Evolutionary conservation across 2,797 vertebrate genomes (phyloP).

Genomic region (Phataginus tetradactyla): DNA sequence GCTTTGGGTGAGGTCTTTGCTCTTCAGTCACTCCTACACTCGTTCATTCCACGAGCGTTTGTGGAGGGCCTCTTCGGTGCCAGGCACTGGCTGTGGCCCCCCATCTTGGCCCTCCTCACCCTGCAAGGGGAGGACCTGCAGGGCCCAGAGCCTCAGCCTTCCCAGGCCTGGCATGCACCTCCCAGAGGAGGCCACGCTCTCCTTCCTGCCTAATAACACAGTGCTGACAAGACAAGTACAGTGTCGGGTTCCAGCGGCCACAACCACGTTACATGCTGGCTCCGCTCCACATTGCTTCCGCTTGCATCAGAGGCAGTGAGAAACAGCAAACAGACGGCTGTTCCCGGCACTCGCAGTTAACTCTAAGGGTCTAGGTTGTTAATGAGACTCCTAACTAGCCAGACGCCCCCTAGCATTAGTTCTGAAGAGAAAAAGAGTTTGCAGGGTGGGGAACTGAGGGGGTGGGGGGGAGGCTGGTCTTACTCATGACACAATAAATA

Average conservation of each 20-base stretch:
- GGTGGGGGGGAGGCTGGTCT: background rate
- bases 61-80: rapidly evolving
- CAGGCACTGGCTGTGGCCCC: rapidly evolving
- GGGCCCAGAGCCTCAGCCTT: background rate
- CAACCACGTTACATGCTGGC: rapidly evolving
- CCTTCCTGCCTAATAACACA: background rate
- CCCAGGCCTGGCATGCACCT: rapidly evolving
- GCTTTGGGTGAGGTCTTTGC: background rate
- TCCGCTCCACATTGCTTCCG: background rate
- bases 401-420: rapidly evolving
- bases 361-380: background rate
- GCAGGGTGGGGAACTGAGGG: background rate
- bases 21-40: too few species aligned
- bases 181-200: background rate
- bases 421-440: background rate
- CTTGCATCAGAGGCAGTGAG: background rate
- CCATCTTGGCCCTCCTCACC: rapidly evolving
- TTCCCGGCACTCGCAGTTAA: rapidly evolving
- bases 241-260: background rate
- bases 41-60: rapidly evolving
- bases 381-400: background rate
- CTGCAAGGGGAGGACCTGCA: background rate
- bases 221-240: background rate
- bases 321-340: background rate
- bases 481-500: too few species aligned